phyloP scores from a whole-genome alignment of 2,113 vertebrate species.

The Ictalurus furcatus region DNA sequence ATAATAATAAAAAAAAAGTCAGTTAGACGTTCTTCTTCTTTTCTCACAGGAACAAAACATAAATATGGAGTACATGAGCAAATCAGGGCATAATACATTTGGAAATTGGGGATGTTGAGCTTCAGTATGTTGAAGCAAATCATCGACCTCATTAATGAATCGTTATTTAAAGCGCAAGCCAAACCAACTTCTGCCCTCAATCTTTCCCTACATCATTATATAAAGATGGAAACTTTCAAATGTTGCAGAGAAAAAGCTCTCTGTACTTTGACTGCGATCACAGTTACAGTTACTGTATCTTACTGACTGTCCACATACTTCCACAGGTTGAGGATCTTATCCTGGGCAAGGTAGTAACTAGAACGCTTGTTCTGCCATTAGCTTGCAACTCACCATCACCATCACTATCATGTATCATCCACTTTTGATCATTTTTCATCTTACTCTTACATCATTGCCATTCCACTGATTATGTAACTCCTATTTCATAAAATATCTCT shows the following conservation, averaged over 20 bases:
- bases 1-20: not conserved
- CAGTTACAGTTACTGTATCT: constrained; percentile 65
- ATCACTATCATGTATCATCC: not conserved
- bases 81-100: not conserved
- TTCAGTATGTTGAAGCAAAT: constrained; percentile 8
- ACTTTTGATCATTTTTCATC: not conserved
- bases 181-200: constrained; percentile 12
- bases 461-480: not conserved
- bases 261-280: constrained; percentile 48
- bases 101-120: not conserved
- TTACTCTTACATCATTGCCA: not conserved
- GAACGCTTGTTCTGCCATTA: constrained; percentile 13
- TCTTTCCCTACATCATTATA: constrained; percentile 13
- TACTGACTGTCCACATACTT: constrained; percentile 53
- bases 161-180: constrained; percentile 22
- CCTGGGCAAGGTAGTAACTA: constrained; percentile 74
- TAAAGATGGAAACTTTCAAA: constrained; percentile 2
- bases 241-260: constrained; percentile 13
- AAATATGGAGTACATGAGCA: not conserved
- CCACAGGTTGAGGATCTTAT: constrained; percentile 78
- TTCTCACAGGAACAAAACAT: not conserved
- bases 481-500: not conserved
- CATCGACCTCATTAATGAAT: constrained; percentile 1
- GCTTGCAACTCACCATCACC: constrained; percentile 2
- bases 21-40: not conserved